Evolutionary conservation across 2,888 invertebrate species (phyloP), one percentile per base, ranked within the genome.

Genomic region (Horisme vitalbata): DNA sequence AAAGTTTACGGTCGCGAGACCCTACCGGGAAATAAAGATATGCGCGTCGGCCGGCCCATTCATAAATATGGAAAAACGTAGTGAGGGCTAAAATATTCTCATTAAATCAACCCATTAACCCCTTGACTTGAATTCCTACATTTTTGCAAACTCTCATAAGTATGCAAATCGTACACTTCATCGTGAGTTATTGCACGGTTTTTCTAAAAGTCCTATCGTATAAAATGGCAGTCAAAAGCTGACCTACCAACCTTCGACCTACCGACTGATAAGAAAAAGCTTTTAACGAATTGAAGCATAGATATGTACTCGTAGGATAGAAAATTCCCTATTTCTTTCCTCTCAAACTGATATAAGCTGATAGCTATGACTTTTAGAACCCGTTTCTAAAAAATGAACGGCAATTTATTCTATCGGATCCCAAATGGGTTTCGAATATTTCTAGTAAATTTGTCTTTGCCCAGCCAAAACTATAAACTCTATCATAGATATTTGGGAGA

Each of bases 1-100:
- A 68, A 82, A 83, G 77, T 79, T 82, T 83, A 78, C 76, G 78
- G 78, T 72, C 69, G 65, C 61, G 41, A 58, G 59, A 62, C 70
- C 73, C 73, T 57, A 70, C 62, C 63, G 79, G 81, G 79, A 79
- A 76, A 83, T 84, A 77, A 77, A 79, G 71, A 83, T 78, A 78
- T 79, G 75, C 74, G 71, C 72, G 55, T 62, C 58, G 57, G 61
- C 33, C 50, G 51, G 39, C 21, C 59, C 58, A 71, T 67, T 69
- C 63, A 67, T 75, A 73, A 76, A 74, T 71, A 72, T 70, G 65
- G 61, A 65, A 61, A 66, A 55, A 54, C 51, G 53, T 56, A 55
- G 59, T 61, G 50, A 51, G 54, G 49, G 46, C 59, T 47, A 49
- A n/a, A 58, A 53, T 57, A 57, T 59, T 45, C 52, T 55, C 55